These are phyloP conservation scores for Anneissia japonica DNA, from an alignment of 35 echinoderm and acorn worm species.

Conservation along the genomic window DNA sequence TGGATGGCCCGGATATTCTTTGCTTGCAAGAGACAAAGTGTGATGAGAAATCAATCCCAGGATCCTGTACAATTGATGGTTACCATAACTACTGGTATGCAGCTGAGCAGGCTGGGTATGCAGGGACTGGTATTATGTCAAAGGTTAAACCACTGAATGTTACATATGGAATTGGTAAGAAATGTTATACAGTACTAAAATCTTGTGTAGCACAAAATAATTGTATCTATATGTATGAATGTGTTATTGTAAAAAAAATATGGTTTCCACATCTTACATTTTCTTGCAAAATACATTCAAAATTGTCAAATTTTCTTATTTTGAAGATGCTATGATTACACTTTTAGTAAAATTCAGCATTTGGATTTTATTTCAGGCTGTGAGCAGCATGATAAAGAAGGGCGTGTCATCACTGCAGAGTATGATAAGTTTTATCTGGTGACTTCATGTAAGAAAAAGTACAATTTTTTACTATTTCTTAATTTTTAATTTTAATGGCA, in stretches of 20 bases:
- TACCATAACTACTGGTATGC: constrained; percentile 80
- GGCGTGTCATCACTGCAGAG: constrained; percentile 82
- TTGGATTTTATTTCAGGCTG: constrained; percentile 44
- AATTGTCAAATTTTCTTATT: no score
- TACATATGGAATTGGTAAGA: constrained; percentile 95
- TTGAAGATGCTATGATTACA: no score
- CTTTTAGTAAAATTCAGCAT: no score
- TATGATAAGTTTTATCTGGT: constrained; percentile 90
- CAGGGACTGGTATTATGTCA: constrained; percentile 62
- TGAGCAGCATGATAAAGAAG: constrained; percentile 92
- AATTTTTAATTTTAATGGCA: not conserved
- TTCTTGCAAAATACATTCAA: no score
- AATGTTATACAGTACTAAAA: no score
- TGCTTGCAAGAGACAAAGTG: constrained; percentile 80
- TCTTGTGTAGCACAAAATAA: no score
- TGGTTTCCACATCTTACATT: no score
- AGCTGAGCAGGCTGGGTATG: constrained; percentile 72
- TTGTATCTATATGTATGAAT: no score
- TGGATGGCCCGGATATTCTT: constrained; percentile 81
- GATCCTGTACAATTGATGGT: constrained; percentile 48
- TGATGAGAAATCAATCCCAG: constrained; percentile 37
- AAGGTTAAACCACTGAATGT: constrained; percentile 80
- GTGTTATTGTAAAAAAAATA: no score
- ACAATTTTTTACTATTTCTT: not conserved
- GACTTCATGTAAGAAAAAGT: constrained; percentile 72